Conservation (phyloP, 2,113 vertebrate species). For the Festucalex cinctus region DNA sequence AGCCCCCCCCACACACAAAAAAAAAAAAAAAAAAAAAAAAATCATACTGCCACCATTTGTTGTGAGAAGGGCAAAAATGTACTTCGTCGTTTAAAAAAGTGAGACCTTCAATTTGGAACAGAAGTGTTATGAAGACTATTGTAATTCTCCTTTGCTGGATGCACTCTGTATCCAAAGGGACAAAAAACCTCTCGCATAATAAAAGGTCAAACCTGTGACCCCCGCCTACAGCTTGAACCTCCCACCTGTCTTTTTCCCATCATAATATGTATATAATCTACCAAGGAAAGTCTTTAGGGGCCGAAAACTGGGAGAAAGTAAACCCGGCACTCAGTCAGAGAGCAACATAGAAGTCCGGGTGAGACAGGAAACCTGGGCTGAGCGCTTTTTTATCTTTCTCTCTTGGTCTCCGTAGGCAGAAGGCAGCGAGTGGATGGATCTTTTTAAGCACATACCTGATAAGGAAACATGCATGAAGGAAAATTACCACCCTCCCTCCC, state of each 20-base stretch:
- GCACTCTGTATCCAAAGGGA: neutral
- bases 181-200: conserved; percentile 13
- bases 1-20: too few species aligned
- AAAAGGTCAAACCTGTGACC: conserved; percentile 83
- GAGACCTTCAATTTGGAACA: too few species aligned
- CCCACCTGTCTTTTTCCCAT: conserved; percentile 98
- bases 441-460: conserved; percentile 94
- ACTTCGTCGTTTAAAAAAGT: too few species aligned
- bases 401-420: conserved; percentile 82
- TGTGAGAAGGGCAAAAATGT: too few species aligned
- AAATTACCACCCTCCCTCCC: conserved; percentile 75
- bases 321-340: conserved; percentile 58
- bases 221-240: conserved; percentile 49
- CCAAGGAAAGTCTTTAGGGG: conserved; percentile 86
- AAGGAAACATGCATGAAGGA: conserved; percentile 81
- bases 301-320: conserved; percentile 73
- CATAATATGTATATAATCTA: conserved; percentile 99
- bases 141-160: neutral
- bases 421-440: conserved; percentile 78
- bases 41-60: too few species aligned
- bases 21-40: too few species aligned
- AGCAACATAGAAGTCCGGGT: conserved; percentile 77
- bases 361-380: conserved; percentile 90
- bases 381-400: conserved; percentile 91
- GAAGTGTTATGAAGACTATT: too few species aligned